Percentiles rank a stretch among this genome's conserved stretches.
phyloP scores from a whole-genome alignment of 2,797 vertebrate genomes.

The Jordanella pulchra region DNA sequence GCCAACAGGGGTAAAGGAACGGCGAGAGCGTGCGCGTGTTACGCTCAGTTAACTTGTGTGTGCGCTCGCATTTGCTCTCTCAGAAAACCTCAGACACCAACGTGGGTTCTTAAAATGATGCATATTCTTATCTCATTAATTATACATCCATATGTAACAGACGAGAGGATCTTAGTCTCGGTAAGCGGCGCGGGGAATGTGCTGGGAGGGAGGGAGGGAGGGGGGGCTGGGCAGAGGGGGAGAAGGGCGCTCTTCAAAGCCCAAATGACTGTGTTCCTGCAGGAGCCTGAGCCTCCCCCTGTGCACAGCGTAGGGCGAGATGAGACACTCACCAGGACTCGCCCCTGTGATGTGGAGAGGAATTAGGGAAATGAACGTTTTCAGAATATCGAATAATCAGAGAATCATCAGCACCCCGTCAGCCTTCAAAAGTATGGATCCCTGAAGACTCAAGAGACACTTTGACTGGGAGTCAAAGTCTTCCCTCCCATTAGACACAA shows the following conservation, averaged over 20 bases:
- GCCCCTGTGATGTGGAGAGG: conserved; percentile 82
- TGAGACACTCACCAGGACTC: conserved; percentile 81
- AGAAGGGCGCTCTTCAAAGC: conserved; percentile 78
- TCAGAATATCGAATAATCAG: conserved; percentile 84
- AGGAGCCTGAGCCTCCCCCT: conserved; percentile 79
- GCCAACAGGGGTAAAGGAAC: conserved; percentile 59
- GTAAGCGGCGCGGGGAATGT: conserved; percentile 78
- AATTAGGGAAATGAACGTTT: conserved; percentile 85
- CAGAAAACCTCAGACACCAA: conserved; percentile 72
- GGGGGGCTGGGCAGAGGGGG: conserved; percentile 61
- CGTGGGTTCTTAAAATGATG: conserved; percentile 77
- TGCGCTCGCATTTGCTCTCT: conserved; percentile 13
- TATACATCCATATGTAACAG: conserved; percentile 85
- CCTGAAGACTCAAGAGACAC: conserved; percentile 80
- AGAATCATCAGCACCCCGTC: conserved; percentile 82
- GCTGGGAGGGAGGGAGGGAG: too few relatives aligned
- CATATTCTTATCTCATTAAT: conserved; percentile 83
- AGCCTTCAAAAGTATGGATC: conserved; percentile 82
- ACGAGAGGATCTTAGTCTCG: conserved; percentile 82
- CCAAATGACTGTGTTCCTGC: conserved; percentile 82
- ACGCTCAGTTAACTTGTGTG: conserved; percentile 25
- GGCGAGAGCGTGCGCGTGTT: conserved; percentile 37
- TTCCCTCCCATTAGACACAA: conserved; percentile 82
- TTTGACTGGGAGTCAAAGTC: conserved; percentile 83
- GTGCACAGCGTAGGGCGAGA: conserved; percentile 78